phyloP scores from a whole-genome alignment of 2,797 vertebrate genomes.

The Sandelia bainsii region DNA sequence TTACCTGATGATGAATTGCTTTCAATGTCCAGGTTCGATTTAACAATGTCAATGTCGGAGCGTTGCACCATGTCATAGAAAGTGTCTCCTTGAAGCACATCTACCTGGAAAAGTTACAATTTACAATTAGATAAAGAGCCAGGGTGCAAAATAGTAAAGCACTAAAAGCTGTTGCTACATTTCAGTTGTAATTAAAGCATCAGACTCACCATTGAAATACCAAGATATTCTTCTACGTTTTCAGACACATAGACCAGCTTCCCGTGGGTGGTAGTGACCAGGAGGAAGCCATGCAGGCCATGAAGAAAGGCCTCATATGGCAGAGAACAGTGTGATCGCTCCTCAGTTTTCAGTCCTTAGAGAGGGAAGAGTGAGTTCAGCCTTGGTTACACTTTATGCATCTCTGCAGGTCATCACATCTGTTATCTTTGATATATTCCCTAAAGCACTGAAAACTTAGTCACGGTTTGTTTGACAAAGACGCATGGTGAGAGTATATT shows the following conservation, averaged over 20 bases:
- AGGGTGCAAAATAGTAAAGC: background rate
- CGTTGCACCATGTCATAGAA: constrained; percentile 84
- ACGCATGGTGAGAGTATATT: constrained; percentile 23
- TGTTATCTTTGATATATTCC: constrained; percentile 32
- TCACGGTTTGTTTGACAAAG: constrained; percentile 26
- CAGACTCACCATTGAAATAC: constrained; percentile 87
- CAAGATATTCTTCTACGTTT: constrained; percentile 86
- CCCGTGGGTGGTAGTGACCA: constrained; percentile 79
- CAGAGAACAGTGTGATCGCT: constrained; percentile 33
- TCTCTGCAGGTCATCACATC: constrained; percentile 30
- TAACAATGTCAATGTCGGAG: constrained; percentile 58
- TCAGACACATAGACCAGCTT: constrained; percentile 89
- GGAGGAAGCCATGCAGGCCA: constrained; percentile 87
- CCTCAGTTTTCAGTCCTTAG: constrained; percentile 58
- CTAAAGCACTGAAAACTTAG: constrained; percentile 7
- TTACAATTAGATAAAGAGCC: constrained; percentile 6
- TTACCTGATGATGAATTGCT: constrained; percentile 76
- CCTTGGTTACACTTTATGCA: constrained; percentile 20
- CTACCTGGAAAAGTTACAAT: constrained; percentile 77
- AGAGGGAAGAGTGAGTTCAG: constrained; percentile 42
- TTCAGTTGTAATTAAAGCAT: background rate
- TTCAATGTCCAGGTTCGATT: constrained; percentile 73
- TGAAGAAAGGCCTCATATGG: constrained; percentile 81
- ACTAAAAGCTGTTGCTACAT: background rate
- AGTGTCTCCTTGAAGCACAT: constrained; percentile 86